Evolutionary conservation across 2,888 invertebrate species (phyloP).

Genomic region (Cantharis flavilabris): DNA sequence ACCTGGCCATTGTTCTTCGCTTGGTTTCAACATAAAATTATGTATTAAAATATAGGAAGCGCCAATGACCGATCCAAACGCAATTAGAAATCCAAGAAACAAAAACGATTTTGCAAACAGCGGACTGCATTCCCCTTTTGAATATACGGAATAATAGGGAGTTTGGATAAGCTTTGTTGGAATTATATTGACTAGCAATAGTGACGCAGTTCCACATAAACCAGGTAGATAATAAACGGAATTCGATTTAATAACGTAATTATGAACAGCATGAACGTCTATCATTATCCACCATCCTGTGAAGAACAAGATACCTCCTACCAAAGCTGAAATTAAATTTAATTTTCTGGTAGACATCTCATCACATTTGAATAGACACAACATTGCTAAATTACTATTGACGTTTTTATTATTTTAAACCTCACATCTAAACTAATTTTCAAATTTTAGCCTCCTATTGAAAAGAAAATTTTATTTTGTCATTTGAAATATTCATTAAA

Average conservation of each 20-base stretch:
- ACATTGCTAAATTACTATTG: slow-evolving; percentile 1
- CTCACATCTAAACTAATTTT: neutral
- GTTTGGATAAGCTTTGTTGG: slow-evolving; percentile 33
- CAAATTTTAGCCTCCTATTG: neutral
- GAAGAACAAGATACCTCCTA: slow-evolving; percentile 41
- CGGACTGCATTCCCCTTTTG: slow-evolving; percentile 27
- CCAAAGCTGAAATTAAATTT: slow-evolving; percentile 33
- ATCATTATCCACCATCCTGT: slow-evolving; percentile 46
- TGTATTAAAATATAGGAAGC: slow-evolving; percentile 41
- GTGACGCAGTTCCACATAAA: slow-evolving; percentile 36
- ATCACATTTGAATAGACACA: neutral
- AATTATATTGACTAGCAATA: slow-evolving; percentile 40
- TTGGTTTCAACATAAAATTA: slow-evolving; percentile 39
- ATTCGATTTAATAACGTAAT: slow-evolving; percentile 21
- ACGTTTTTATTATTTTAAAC: neutral
- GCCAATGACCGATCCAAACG: slow-evolving; percentile 43
- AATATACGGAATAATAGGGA: slow-evolving; percentile 18
- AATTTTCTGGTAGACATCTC: slow-evolving; percentile 14
- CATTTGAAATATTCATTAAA: neutral
- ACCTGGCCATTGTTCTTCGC: slow-evolving; percentile 41
- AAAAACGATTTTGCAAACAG: slow-evolving; percentile 33
- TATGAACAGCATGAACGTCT: slow-evolving; percentile 35
- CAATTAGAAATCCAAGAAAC: slow-evolving; percentile 40
- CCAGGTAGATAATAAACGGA: slow-evolving; percentile 40
- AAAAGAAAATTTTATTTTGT: neutral